Evolutionary conservation across 2,797 vertebrate genomes (phyloP), one percentile per base, ranked within the genome.

Genomic region (Halcyon leucocephala): DNA sequence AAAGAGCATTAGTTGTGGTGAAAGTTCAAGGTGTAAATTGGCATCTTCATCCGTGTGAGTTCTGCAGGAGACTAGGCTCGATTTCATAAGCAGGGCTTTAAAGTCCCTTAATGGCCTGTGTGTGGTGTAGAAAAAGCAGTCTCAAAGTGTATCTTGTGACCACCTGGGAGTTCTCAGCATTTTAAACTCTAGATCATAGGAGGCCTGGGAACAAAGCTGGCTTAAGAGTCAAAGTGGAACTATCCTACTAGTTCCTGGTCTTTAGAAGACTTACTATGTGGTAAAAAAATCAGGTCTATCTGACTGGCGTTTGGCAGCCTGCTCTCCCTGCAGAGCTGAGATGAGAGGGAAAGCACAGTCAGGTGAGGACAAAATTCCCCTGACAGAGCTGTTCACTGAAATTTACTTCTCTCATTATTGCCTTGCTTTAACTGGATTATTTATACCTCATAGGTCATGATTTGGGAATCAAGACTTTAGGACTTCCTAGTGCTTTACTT

Each of bases 221-320:
- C 83, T 90, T 88, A 87, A 82, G 55, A 90, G 20, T 78, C 28
- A 20, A 71, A 76, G 60, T 66, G 64, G 83, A 89, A 95, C 88
- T 90, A 89, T 8, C 54, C 57, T 58, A 16, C 39, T 81, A 54
- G 83, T 77, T 52, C 44, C 37, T 73, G 48, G 61, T 86, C 19
- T 51, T 83, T 85, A 37, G 41, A 57, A 86, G n/a, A 82, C 15
- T 12, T 25, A 21, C 2, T 9, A 1, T 15, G 13, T 35, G 46
- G 39, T 91, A 51, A 82, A 82, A 86, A 84, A 77, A 18, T n/a
- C 14, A 3, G 0, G 2, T 74, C 71, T 57, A 67, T 33, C 31
- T 58, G 67, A 91, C 61, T 2, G 0, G 16, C 6, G 8, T 76
- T 85, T 55, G 67, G 44, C 54, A 89, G 44, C 37, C 10, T 72